Base-by-base conservation (phyloP, 2,888 invertebrate species). In the Biston stratarius region DNA sequence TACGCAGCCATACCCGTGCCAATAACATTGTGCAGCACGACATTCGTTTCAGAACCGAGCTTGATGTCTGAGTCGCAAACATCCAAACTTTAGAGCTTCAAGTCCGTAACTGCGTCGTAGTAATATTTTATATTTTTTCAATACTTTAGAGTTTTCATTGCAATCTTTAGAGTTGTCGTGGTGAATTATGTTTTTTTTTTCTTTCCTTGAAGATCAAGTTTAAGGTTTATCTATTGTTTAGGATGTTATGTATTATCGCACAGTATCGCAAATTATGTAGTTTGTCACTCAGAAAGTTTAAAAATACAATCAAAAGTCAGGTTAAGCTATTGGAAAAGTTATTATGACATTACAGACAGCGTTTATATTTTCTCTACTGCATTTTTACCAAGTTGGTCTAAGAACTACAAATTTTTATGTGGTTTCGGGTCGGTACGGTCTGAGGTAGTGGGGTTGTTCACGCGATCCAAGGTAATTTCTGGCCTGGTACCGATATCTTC, bases 391-490 rank as follows among this genome's bases (percentile, higher is more conserved):
- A 63, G 57, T 59, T n/a, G 55, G 53, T 60, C 71, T 73, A 72
- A 74, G 73, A 74, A 64, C 62, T 73, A 75, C 61, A 61, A 8
- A 33, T 58, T 69, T 74, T 74, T 74, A 74, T 74, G 62, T 71
- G 56, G 38, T 6, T 6, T 38, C 38, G 38, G 57, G 53, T 67
- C 69, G 47, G 52, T 61, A 52, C 12, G 47, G 61, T 51, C 44
- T 62, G 61, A 61, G 51, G 68, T 65, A 77, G 77, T 78, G 72
- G 80, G 83, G 81, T 73, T 71, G 75, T 84, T 85, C 91, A 92
- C 91, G 92, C 90, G 80, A 91, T 78, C 85, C 84, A 81, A 82
- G 71, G 83, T 74, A 85, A 83, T 85, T 89, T 88, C 86, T 83
- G 85, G 89, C 88, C 84, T 83, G 83, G 83, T 74, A 88, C 87